Evolutionary conservation across 2,888 invertebrate species (phyloP).

Genomic region (Leuctra nigra): DNA sequence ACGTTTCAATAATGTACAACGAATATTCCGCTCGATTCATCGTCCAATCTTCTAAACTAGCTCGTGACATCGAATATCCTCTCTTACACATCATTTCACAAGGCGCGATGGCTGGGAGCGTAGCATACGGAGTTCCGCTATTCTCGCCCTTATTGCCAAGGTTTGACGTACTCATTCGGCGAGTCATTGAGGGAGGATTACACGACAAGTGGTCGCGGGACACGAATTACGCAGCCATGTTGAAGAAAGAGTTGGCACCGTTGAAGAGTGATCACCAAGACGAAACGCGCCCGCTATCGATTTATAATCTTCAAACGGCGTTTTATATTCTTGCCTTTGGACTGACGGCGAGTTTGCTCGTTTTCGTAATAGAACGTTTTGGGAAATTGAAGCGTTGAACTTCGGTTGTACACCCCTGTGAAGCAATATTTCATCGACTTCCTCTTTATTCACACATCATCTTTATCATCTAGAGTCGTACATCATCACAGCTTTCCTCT

Average conservation of each 20-base stretch:
- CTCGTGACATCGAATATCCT: constrained; percentile 34
- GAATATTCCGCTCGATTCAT: background rate
- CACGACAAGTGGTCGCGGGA: constrained; percentile 40
- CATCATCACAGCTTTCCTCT: too few relatives aligned
- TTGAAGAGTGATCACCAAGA: background rate
- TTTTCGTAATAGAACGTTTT: background rate
- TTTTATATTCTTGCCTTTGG: background rate
- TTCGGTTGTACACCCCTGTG: too few relatives aligned
- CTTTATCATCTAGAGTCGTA: too few relatives aligned
- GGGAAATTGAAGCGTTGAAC: too few relatives aligned
- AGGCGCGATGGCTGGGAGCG: constrained; percentile 41
- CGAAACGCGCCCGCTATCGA: background rate
- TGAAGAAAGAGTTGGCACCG: background rate
- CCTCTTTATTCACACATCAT: too few relatives aligned
- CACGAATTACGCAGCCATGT: constrained; percentile 25
- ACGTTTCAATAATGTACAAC: background rate
- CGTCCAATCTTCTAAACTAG: background rate
- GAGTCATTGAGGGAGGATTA: constrained; percentile 40
- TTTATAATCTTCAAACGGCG: background rate
- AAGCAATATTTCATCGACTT: too few relatives aligned
- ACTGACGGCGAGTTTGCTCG: background rate
- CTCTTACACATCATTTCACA: constrained; percentile 42
- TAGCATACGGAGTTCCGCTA: constrained; percentile 42
- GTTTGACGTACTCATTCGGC: constrained; percentile 37
- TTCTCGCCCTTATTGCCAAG: constrained; percentile 40